A percentile compares a stretch with the other conserved stretches of the same genome.
Evolutionary conservation across 2,113 vertebrate genomes (phyloP).

Genomic region (Python bivittatus): DNA sequence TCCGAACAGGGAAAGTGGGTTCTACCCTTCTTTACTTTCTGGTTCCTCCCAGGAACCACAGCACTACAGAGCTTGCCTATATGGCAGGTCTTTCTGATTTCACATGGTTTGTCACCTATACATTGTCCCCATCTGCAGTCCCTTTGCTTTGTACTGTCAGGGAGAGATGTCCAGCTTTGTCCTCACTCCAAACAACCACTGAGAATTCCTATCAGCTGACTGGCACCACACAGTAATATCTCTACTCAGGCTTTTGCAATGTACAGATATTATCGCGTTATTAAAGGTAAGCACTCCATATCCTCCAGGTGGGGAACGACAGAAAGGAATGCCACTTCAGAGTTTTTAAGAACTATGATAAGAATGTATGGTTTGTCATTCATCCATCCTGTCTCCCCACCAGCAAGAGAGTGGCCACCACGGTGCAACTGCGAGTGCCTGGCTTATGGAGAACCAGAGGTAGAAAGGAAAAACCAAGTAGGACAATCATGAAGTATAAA

Average conservation of each 20-base stretch:
- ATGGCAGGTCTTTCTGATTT: too few relatives aligned
- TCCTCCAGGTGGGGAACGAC: neutral
- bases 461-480: slow-evolving; percentile 21
- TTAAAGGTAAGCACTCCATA: neutral
- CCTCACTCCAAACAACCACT: neutral
- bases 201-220: neutral
- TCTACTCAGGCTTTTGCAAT: neutral
- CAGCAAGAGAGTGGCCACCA: neutral
- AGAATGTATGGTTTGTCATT: too few relatives aligned
- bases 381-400: neutral
- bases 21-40: neutral
- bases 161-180: neutral
- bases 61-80: neutral
- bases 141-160: neutral
- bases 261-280: neutral
- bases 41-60: neutral
- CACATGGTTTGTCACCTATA: neutral
- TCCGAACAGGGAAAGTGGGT: neutral
- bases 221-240: neutral
- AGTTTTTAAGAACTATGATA: neutral
- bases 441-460: neutral
- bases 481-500: slow-evolving; percentile 19
- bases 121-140: too few relatives aligned
- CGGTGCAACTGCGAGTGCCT: neutral
- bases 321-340: neutral